Conservation (phyloP, 2,888 invertebrate genomes). For the Melipona beecheii region DNA sequence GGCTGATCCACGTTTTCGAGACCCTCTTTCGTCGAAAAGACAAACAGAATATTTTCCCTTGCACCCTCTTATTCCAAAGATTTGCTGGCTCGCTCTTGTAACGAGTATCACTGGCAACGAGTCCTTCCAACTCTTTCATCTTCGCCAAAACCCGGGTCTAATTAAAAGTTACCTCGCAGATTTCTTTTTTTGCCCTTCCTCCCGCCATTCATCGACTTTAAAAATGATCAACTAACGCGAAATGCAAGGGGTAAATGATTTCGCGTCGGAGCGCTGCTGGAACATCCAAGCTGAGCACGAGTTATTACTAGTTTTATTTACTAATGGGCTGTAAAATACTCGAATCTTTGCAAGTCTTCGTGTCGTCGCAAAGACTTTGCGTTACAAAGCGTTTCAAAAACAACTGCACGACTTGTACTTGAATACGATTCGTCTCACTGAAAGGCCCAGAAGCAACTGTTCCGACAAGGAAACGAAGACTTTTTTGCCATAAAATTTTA, state of each 20-base stretch:
- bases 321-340: too few relatives aligned
- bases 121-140: conserved; percentile 23
- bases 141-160: conserved; percentile 32
- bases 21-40: not conserved
- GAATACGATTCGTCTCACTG: too few relatives aligned
- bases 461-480: too few relatives aligned
- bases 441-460: too few relatives aligned
- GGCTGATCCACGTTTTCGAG: not conserved
- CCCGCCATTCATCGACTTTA: conserved; percentile 9
- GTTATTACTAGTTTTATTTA: too few relatives aligned
- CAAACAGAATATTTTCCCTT: not conserved
- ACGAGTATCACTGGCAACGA: conserved; percentile 19
- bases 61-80: not conserved
- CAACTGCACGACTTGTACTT: too few relatives aligned
- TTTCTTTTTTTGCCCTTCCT: not conserved
- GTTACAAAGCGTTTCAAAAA: too few relatives aligned
- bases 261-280: not conserved
- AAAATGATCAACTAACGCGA: conserved; percentile 39
- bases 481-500: too few relatives aligned
- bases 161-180: conserved; percentile 61
- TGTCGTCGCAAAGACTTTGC: too few relatives aligned
- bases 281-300: not conserved
- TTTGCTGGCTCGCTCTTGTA: not conserved
- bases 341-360: too few relatives aligned
- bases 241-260: conserved; percentile 32